A percentile compares a stretch with the other conserved stretches of the same genome.
Conservation (phyloP, 2,888 invertebrate genomes). For the Coelopa pilipes region DNA sequence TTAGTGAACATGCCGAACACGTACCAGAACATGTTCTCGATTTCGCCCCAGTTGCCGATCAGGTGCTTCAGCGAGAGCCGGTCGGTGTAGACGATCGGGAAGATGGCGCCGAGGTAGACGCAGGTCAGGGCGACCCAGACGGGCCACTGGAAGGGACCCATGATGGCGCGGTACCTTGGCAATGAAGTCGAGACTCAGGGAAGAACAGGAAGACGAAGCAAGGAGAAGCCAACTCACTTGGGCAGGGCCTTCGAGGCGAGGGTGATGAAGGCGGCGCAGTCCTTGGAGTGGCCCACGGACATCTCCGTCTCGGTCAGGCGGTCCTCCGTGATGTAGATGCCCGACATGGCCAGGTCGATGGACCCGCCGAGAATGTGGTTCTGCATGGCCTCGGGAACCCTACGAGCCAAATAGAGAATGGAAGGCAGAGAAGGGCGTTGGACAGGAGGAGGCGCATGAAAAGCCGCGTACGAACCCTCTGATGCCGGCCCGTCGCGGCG, state of each 20-base stretch:
- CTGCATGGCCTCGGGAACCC: constrained; percentile 73
- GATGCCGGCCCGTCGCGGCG: constrained; percentile 62
- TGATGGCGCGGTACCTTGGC: constrained; percentile 79
- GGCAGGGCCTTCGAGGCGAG: constrained; percentile 82
- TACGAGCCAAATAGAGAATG: constrained; percentile 50
- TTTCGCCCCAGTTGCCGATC: constrained; percentile 75
- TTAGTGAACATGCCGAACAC: constrained; percentile 88
- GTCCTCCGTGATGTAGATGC: constrained; percentile 74
- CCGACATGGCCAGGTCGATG: constrained; percentile 78
- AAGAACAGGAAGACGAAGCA: not conserved
- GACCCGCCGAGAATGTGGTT: constrained; percentile 69
- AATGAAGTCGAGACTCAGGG: not conserved
- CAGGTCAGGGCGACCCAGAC: constrained; percentile 81
- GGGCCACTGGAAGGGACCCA: constrained; percentile 85
- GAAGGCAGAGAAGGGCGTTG: not conserved
- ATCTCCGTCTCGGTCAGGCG: constrained; percentile 70
- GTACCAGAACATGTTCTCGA: constrained; percentile 89
- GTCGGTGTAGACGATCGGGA: constrained; percentile 80
- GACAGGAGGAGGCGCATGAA: not conserved
- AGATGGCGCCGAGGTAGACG: constrained; percentile 78
- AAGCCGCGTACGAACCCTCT: constrained; percentile 67
- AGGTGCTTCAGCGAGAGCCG: constrained; percentile 75
- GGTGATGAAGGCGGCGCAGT: constrained; percentile 83
- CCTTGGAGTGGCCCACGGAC: constrained; percentile 75
- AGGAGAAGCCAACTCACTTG: constrained; percentile 67